Percentiles rank a stretch among this genome's conserved stretches.
These are phyloP conservation scores for Xyliphius kryptos DNA, from an alignment of 2,113 vertebrate species.

Conservation along the genomic window DNA sequence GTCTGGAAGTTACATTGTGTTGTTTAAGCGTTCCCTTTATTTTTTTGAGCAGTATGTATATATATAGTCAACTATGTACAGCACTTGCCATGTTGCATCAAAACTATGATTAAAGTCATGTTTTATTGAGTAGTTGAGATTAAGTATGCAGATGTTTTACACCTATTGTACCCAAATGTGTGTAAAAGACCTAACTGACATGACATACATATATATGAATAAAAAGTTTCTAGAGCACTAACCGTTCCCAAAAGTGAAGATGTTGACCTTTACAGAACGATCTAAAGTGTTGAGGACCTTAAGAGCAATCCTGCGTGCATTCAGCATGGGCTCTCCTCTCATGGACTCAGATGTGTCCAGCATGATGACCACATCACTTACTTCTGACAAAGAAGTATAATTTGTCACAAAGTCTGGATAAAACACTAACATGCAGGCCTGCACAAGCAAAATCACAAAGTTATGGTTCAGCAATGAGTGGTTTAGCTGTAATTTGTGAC, in stretches of 20 bases:
- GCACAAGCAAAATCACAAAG: neutral
- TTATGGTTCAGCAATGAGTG: neutral
- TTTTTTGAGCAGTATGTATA: too few relatives aligned
- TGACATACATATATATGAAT: neutral
- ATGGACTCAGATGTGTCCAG: conserved; percentile 78
- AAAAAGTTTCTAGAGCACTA: conserved; percentile 22
- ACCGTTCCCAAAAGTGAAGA: conserved; percentile 74
- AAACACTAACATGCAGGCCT: conserved; percentile 87
- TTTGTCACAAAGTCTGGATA: conserved; percentile 65
- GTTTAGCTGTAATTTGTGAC: too few relatives aligned
- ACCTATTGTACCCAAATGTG: too few relatives aligned
- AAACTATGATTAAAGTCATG: too few relatives aligned
- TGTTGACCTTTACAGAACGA: conserved; percentile 57
- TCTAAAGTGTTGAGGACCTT: conserved; percentile 52
- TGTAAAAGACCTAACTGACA: too few relatives aligned
- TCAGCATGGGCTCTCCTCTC: conserved; percentile 58
- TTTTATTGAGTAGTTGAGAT: too few relatives aligned
- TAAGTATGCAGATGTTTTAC: too few relatives aligned
- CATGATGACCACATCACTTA: conserved; percentile 65
- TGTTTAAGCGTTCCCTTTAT: too few relatives aligned
- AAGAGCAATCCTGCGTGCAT: conserved; percentile 66
- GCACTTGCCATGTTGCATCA: too few relatives aligned
- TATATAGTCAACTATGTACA: too few relatives aligned
- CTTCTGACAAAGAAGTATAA: conserved; percentile 16
- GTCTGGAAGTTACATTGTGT: too few relatives aligned